phyloP scores from a whole-genome alignment of 2,113 vertebrate species.

The Hyaena hyaena region DNA sequence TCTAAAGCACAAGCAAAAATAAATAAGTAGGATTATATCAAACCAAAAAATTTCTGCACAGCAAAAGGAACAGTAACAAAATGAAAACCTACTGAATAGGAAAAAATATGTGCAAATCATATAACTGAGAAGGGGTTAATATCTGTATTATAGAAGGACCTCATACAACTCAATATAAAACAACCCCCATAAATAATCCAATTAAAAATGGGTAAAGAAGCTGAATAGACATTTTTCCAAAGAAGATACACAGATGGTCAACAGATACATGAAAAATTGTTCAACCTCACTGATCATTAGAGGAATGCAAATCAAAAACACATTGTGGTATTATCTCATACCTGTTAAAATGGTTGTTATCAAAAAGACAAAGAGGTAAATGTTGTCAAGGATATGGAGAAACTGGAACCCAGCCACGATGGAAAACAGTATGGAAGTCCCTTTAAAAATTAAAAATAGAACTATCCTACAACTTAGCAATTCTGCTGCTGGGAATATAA shows the following conservation, averaged over 20 bases:
- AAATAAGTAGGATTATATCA: neutral
- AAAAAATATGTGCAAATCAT: neutral
- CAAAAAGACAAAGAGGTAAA: neutral
- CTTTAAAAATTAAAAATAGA: neutral
- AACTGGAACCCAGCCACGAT: neutral
- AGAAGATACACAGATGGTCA: neutral
- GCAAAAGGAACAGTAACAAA: neutral
- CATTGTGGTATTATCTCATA: neutral
- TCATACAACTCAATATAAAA: neutral
- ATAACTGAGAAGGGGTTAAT: neutral
- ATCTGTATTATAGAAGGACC: neutral
- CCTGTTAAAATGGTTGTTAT: neutral
- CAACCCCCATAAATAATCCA: neutral
- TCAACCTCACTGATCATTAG: neutral
- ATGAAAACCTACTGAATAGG: neutral
- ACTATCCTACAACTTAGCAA: neutral
- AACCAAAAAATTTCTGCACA: neutral
- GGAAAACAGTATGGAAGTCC: neutral
- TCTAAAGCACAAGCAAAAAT: neutral
- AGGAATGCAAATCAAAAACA: neutral
- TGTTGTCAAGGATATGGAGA: neutral
- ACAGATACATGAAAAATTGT: neutral
- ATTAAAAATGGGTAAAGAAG: neutral
- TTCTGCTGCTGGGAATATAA: neutral
- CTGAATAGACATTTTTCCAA: neutral